Percentiles rank a stretch among this genome's conserved stretches.
These are phyloP conservation scores for Anthonomus grandis DNA, from an alignment of 1,140 invertebrate species.

Conservation along the genomic window DNA sequence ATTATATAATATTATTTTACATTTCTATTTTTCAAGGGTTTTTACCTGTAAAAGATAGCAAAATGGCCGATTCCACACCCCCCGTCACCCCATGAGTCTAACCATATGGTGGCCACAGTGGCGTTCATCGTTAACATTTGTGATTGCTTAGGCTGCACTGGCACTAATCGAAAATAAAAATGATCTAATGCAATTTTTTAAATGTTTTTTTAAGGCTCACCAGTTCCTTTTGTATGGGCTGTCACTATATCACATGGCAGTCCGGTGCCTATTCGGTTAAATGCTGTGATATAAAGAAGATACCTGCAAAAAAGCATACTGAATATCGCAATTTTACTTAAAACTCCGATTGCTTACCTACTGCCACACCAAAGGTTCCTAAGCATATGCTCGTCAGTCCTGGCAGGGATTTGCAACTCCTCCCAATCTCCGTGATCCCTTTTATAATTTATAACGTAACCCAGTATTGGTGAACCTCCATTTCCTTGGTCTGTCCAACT, in stretches of 20 bases:
- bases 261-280: conserved; percentile 84
- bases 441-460: conserved; percentile 85
- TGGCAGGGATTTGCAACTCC: conserved; percentile 76
- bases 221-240: conserved; percentile 77
- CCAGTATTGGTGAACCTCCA: conserved; percentile 68
- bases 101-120: conserved; percentile 82
- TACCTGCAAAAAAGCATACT: conserved; percentile 53
- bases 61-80: conserved; percentile 87
- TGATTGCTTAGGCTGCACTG: conserved; percentile 74
- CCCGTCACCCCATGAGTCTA: conserved; percentile 84
- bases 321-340: not conserved
- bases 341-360: conserved; percentile 38
- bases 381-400: conserved; percentile 71
- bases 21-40: too few relatives aligned
- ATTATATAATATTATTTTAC: too few relatives aligned
- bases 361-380: conserved; percentile 84
- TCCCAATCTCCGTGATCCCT: conserved; percentile 86
- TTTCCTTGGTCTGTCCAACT: conserved; percentile 59
- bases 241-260: conserved; percentile 82
- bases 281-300: conserved; percentile 83
- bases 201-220: conserved; percentile 43
- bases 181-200: not conserved
- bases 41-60: conserved; percentile 72
- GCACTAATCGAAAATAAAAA: conserved; percentile 60
- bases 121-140: conserved; percentile 84